Conservation (phyloP, 2,888 invertebrate species). For the Lepeophtheirus nordmannii region DNA sequence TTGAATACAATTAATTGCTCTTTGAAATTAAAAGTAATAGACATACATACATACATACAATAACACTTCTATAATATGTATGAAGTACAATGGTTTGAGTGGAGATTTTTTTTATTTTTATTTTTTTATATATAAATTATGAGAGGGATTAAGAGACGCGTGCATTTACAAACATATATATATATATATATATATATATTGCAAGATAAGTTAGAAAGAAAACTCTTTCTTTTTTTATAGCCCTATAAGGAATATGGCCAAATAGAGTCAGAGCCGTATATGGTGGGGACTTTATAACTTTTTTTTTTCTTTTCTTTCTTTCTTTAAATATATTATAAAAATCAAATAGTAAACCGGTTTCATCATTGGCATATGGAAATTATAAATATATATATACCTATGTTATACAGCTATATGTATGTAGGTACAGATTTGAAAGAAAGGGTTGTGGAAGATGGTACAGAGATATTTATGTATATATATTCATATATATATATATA, state of each 20-base stretch:
- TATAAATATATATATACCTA: too few relatives aligned
- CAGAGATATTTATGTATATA: constrained; percentile 3
- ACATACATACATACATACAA: too few relatives aligned
- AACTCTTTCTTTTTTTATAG: neutral
- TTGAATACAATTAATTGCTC: neutral
- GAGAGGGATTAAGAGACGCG: neutral
- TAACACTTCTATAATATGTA: too few relatives aligned
- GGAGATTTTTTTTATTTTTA: too few relatives aligned
- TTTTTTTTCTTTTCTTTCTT: too few relatives aligned
- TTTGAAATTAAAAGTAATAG: neutral
- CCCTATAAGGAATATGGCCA: constrained; percentile 8
- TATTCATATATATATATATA: constrained; percentile 8
- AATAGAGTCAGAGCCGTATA: constrained; percentile 4
- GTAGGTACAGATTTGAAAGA: neutral
- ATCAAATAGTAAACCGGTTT: neutral
- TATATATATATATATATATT: too few relatives aligned
- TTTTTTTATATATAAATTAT: neutral
- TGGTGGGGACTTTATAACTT: neutral
- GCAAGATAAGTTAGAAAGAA: neutral
- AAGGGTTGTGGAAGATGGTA: neutral
- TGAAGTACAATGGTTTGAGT: too few relatives aligned
- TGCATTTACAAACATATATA: too few relatives aligned
- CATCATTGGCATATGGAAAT: constrained; percentile 8
- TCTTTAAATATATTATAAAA: neutral
- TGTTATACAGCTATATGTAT: neutral